A percentile compares a stretch with the other conserved stretches of the same genome.
Conservation (phyloP, 2,113 vertebrate genomes). For the Choloepus hoffmanni region DNA sequence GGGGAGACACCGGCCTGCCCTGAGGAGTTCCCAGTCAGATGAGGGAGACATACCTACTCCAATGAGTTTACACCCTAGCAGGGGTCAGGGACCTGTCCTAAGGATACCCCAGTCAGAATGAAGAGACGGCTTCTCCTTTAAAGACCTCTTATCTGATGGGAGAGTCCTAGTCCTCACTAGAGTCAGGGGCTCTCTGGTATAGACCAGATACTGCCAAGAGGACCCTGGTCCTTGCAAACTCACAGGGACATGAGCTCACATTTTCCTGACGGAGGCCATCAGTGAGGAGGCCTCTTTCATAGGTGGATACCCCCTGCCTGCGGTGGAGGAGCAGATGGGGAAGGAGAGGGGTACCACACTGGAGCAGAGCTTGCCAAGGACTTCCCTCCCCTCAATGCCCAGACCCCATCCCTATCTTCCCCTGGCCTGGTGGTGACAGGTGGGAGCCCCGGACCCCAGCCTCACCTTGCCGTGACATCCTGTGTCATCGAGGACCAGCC, state of each 20-base stretch:
- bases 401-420: not conserved
- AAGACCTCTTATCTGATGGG: too few relatives aligned
- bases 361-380: not conserved
- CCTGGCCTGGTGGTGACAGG: not conserved
- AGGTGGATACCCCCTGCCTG: not conserved
- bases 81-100: too few relatives aligned
- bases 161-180: too few relatives aligned
- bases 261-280: accelerated
- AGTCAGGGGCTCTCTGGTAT: not conserved
- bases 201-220: not conserved
- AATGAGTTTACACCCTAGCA: too few relatives aligned
- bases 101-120: too few relatives aligned
- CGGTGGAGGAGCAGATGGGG: not conserved
- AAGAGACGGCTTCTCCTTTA: too few relatives aligned
- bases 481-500: accelerated
- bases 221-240: not conserved
- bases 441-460: not conserved
- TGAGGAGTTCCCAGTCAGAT: too few relatives aligned
- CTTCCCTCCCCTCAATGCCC: not conserved
- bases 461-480: not conserved
- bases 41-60: too few relatives aligned
- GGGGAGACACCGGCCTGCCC: too few relatives aligned
- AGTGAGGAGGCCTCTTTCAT: not conserved
- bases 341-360: not conserved
- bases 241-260: not conserved